Base-by-base conservation (phyloP, 2,113 vertebrate species). In the Mesitornis unicolor region DNA sequence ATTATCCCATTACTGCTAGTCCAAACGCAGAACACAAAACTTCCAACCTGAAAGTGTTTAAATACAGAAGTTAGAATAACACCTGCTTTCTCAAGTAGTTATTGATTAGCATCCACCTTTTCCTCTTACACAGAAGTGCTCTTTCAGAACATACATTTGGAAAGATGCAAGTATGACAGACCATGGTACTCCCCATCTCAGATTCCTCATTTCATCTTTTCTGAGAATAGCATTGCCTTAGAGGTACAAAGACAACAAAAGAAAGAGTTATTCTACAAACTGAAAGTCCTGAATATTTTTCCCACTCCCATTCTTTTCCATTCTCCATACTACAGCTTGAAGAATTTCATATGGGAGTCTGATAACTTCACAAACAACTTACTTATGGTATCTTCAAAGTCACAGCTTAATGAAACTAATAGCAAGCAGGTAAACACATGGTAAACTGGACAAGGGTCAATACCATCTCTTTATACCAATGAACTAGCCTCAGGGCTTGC, bases 91-190 rank as follows among this genome's bases (percentile, higher is more conserved):
- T 60, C 69, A 69, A 85, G 25, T 1, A 77, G 35, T 70, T 40
- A 28, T 7, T 43, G 65, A 78, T n/a, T 60, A 61, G 29, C 29
- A 33, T 74, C 43, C 26, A 51, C n/a, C n/a, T 91, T 61, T 36
- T 64, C 38, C 40, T 88, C 17, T 60, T 19, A 45, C 0, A 0
- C 12, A 33, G 21, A 42, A 47, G 56, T 0, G 2, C 40, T 45
- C 28, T 50, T 75, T 70, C 50, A 51, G 69, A 75, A 69, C 16
- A 42, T 4, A 16, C 1, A 40, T 57, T 54, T 56, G 40, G n/a
- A 40, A 73, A 87, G 60, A 50, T 47, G 53, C 6, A 1, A 74
- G 12, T 25, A 24, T 53, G 63, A 13, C 53, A 43, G n/a, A 38
- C 65, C 53, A 50, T 3, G 7, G 54, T 38, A 18, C 22, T 51